A percentile compares a stretch with the other conserved stretches of the same genome.
These are phyloP conservation scores for Temnothorax longispinosus DNA, from an alignment of 1,140 invertebrate species.

Conservation along the genomic window DNA sequence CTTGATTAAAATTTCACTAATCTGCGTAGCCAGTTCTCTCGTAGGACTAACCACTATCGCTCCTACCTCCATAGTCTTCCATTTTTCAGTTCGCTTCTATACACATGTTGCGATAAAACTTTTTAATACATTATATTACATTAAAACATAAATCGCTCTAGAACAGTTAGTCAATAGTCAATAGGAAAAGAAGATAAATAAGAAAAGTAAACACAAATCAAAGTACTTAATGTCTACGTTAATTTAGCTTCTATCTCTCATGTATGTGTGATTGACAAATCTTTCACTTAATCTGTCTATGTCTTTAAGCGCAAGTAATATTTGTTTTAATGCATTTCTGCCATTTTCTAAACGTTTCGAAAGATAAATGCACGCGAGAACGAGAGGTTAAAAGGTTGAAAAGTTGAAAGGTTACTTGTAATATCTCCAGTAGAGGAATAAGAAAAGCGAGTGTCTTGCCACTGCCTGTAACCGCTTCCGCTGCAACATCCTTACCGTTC, in stretches of 20 bases:
- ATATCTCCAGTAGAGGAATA: conserved; percentile 95
- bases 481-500: conserved; percentile 97
- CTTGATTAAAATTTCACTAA: conserved; percentile 90
- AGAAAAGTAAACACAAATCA: too few relatives aligned
- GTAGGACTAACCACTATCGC: conserved; percentile 97
- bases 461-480: conserved; percentile 98
- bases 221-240: too few relatives aligned
- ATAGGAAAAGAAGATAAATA: too few relatives aligned
- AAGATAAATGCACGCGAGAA: too few relatives aligned
- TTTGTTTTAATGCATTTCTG: too few relatives aligned
- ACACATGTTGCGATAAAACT: background rate
- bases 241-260: too few relatives aligned
- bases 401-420: conserved; percentile 86
- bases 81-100: conserved; percentile 84
- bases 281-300: too few relatives aligned
- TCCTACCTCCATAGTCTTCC: conserved; percentile 93
- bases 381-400: background rate
- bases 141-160: too few relatives aligned
- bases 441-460: conserved; percentile 98
- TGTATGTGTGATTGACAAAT: too few relatives aligned
- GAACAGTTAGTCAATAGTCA: too few relatives aligned
- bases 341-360: too few relatives aligned
- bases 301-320: too few relatives aligned
- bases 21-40: conserved; percentile 96
- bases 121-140: background rate